These are phyloP conservation scores for Ricordea florida DNA, from an alignment of 92 coral and sea anemone species.

Conservation along the genomic window DNA sequence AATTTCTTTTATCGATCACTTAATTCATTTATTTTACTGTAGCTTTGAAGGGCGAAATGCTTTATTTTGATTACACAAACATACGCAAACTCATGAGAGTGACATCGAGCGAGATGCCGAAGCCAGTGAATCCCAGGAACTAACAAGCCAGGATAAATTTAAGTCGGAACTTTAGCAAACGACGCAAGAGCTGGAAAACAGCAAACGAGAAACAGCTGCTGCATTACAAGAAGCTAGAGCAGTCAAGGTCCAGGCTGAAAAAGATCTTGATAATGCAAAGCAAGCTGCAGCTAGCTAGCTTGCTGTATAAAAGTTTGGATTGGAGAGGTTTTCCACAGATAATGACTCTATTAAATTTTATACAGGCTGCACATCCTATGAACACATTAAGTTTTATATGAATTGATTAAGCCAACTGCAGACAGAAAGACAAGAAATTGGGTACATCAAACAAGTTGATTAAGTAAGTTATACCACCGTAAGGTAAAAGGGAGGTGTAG, in stretches of 20 bases:
- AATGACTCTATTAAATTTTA: conserved; percentile 42
- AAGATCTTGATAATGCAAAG: not conserved
- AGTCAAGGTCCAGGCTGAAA: conserved; percentile 27
- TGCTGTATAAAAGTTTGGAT: conserved; percentile 29
- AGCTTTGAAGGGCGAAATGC: not conserved
- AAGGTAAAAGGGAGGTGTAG: too few relatives aligned
- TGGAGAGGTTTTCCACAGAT: conserved; percentile 52
- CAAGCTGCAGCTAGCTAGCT: conserved; percentile 29
- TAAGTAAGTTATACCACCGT: too few relatives aligned
- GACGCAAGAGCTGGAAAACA: conserved; percentile 18
- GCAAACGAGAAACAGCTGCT: conserved; percentile 19
- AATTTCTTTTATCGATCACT: not conserved
- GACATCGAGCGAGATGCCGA: conserved; percentile 17
- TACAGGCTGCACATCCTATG: conserved; percentile 53
- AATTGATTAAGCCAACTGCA: conserved; percentile 43
- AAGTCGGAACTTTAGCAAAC: conserved; percentile 5
- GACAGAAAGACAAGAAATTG: too few relatives aligned
- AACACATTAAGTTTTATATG: conserved; percentile 23
- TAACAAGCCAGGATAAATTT: conserved; percentile 2
- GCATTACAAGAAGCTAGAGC: conserved; percentile 7
- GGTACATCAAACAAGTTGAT: too few relatives aligned
- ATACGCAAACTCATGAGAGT: conserved; percentile 54
- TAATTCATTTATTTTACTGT: not conserved
- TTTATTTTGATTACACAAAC: conserved; percentile 34
- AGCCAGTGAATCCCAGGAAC: not conserved